These are phyloP conservation scores for Delphinus delphis DNA, from an alignment of 2,113 vertebrate genomes.

Conservation along the genomic window DNA sequence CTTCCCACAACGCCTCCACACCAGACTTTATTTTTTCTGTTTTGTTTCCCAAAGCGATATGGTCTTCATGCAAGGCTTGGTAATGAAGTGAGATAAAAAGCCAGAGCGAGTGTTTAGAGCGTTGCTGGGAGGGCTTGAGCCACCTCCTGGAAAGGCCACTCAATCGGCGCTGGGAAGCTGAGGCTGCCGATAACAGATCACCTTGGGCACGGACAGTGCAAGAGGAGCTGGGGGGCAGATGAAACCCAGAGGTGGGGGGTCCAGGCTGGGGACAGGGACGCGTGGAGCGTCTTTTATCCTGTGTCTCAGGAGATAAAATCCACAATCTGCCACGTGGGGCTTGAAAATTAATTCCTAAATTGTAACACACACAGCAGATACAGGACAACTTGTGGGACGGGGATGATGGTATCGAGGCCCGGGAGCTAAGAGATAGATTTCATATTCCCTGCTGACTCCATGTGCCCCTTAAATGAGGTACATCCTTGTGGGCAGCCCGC, in stretches of 20 bases:
- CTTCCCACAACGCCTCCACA: background rate
- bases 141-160: slow-evolving; percentile 24
- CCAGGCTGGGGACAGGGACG: background rate
- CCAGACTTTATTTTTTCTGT: background rate
- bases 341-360: slow-evolving; percentile 4
- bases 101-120: slow-evolving; percentile 6
- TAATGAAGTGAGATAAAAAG: slow-evolving; percentile 68
- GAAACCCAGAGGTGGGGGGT: background rate
- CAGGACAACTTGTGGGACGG: background rate
- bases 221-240: background rate
- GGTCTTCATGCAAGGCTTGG: background rate
- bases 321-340: background rate
- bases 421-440: background rate
- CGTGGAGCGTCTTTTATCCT: background rate
- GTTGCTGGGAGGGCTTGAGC: slow-evolving; percentile 18
- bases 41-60: slow-evolving; percentile 35
- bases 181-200: slow-evolving; percentile 20
- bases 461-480: accelerated
- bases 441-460: background rate
- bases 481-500: background rate
- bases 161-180: slow-evolving; percentile 33
- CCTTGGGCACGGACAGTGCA: background rate
- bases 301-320: slow-evolving; percentile 45
- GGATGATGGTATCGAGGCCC: background rate
- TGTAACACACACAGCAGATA: background rate